phyloP scores from a whole-genome alignment of 2,113 vertebrate species.

The Poeciliopsis prolifica region DNA sequence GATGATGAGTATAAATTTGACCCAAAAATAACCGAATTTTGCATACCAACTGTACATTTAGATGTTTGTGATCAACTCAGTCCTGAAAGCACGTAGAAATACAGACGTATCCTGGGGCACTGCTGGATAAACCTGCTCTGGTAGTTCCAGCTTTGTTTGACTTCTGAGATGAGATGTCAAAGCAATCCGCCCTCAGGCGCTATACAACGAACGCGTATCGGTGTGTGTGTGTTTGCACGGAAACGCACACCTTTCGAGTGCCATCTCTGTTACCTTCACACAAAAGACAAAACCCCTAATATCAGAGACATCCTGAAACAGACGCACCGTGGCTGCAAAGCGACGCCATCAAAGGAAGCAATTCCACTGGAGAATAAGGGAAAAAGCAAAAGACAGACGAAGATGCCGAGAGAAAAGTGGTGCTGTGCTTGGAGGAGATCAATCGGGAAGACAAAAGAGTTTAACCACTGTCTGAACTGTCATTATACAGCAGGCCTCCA shows the following conservation, averaged over 20 bases:
- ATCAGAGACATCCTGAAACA: conserved; percentile 54
- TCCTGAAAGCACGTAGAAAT: conserved; percentile 2
- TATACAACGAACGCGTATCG: conserved; percentile 39
- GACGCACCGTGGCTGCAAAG: conserved; percentile 36
- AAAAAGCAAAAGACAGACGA: conserved; percentile 21
- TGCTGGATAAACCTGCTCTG: conserved; percentile 74
- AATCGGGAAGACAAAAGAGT: conserved; percentile 36
- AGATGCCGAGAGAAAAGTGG: conserved; percentile 14
- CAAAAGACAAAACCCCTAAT: conserved; percentile 45
- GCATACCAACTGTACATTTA: conserved; percentile 29
- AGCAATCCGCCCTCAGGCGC: conserved; percentile 55
- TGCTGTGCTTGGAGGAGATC: conserved; percentile 18
- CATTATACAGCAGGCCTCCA: conserved; percentile 74
- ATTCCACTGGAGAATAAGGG: conserved; percentile 38
- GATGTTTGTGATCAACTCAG: conserved; percentile 29
- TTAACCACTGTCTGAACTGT: conserved; percentile 54
- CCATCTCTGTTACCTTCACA: conserved; percentile 26
- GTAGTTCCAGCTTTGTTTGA: conserved; percentile 72
- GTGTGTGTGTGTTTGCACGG: conserved; percentile 19
- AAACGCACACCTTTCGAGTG: not conserved
- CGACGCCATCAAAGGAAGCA: conserved; percentile 46
- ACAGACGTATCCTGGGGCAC: conserved; percentile 18
- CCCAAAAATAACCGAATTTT: conserved; percentile 5
- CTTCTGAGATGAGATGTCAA: conserved; percentile 69
- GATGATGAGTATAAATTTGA: not conserved